Conservation (phyloP, 2,113 vertebrate species). For the Xiphias gladius region DNA sequence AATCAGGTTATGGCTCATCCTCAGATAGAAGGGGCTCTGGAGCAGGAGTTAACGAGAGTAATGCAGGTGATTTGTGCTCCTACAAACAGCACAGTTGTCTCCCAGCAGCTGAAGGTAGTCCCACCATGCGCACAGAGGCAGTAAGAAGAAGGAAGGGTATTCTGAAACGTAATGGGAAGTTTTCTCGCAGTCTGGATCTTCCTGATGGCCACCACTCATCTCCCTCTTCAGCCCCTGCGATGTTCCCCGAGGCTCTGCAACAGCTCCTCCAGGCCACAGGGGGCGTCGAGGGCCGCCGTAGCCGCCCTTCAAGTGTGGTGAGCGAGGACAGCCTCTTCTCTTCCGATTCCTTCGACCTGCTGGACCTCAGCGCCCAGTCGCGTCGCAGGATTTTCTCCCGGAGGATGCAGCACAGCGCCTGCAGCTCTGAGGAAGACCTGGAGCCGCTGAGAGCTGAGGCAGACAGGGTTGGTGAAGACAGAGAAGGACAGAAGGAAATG, state of each 20-base stretch:
- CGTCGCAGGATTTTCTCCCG: slow-evolving; percentile 70
- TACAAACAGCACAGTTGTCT: slow-evolving; percentile 29
- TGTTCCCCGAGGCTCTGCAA: slow-evolving; percentile 76
- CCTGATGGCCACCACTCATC: slow-evolving; percentile 52
- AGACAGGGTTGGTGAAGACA: not conserved
- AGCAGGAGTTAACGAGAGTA: slow-evolving; percentile 34
- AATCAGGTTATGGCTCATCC: slow-evolving; percentile 72
- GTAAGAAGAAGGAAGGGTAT: slow-evolving; percentile 84
- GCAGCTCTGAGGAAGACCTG: slow-evolving; percentile 80
- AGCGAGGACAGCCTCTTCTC: slow-evolving; percentile 87
- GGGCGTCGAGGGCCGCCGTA: slow-evolving; percentile 36
- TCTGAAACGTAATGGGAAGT: slow-evolving; percentile 85
- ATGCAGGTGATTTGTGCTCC: slow-evolving; percentile 26
- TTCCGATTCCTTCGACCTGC: slow-evolving; percentile 83
- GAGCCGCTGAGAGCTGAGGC: slow-evolving; percentile 30
- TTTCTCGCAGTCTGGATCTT: slow-evolving; percentile 84
- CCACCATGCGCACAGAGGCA: slow-evolving; percentile 66
- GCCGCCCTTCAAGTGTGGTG: slow-evolving; percentile 83
- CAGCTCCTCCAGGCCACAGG: slow-evolving; percentile 69
- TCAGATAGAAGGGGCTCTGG: slow-evolving; percentile 61
- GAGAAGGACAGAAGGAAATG: slow-evolving; percentile 35
- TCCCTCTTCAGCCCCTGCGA: slow-evolving; percentile 18
- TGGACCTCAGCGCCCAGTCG: slow-evolving; percentile 79
- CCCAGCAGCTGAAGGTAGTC: slow-evolving; percentile 53
- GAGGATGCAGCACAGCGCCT: slow-evolving; percentile 45